A percentile compares a stretch with the other conserved stretches of the same genome.
These are phyloP conservation scores for Drosophila eugracilis DNA, from an alignment of 1,140 invertebrate genomes.

Conservation along the genomic window DNA sequence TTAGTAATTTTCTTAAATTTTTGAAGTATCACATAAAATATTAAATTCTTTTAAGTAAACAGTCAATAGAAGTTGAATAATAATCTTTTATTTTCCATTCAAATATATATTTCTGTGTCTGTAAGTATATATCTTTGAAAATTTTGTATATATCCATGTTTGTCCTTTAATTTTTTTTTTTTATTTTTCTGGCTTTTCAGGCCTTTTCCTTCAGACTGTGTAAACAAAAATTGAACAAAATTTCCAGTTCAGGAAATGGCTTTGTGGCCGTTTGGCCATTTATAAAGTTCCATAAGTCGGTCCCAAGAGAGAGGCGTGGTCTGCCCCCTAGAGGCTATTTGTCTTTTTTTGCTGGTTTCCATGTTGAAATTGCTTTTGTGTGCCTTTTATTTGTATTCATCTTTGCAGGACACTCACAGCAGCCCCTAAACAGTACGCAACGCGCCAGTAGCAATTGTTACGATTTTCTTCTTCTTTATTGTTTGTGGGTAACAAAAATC, in stretches of 20 bases:
- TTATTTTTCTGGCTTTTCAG: slow-evolving; percentile 17
- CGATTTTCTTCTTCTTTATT: slow-evolving; percentile 8
- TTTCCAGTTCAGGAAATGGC: slow-evolving; percentile 80
- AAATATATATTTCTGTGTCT: too few relatives aligned
- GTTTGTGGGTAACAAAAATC: slow-evolving; percentile 57
- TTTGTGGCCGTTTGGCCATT: slow-evolving; percentile 71
- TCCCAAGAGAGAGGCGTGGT: slow-evolving; percentile 27
- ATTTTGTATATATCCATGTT: slow-evolving; percentile 10
- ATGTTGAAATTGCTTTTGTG: slow-evolving; percentile 56
- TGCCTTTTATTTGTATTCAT: slow-evolving; percentile 66
- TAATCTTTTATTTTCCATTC: too few relatives aligned
- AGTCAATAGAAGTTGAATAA: too few relatives aligned
- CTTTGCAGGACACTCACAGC: slow-evolving; percentile 53
- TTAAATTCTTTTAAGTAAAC: too few relatives aligned
- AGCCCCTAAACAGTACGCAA: slow-evolving; percentile 54
- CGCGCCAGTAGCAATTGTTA: slow-evolving; percentile 30
- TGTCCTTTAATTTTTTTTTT: slow-evolving; percentile 30
- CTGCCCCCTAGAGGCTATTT: slow-evolving; percentile 52
- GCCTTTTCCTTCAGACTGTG: slow-evolving; percentile 39
- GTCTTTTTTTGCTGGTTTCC: slow-evolving; percentile 74
- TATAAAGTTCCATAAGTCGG: slow-evolving; percentile 59
- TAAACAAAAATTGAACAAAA: slow-evolving; percentile 77
- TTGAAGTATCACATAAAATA: too few relatives aligned
- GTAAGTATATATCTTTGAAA: slow-evolving; percentile 8
- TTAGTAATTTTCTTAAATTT: too few relatives aligned